Conservation (phyloP, 2,888 invertebrate genomes). For the Thelaira solivaga region DNA sequence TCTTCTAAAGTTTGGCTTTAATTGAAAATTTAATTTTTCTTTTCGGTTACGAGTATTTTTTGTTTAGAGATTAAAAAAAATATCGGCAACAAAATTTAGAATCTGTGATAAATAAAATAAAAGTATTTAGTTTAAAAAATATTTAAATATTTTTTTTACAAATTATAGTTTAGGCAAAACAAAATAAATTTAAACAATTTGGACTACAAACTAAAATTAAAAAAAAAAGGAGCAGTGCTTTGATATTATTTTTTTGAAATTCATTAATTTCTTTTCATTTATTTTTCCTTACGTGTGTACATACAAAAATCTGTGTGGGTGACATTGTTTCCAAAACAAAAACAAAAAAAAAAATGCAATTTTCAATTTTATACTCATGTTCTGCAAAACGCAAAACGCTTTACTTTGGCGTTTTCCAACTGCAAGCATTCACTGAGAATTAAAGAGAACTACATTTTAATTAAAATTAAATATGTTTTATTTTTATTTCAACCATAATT, state of each 20-base stretch:
- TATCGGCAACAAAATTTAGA: conserved; percentile 57
- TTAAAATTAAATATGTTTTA: too few relatives aligned
- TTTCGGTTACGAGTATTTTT: neutral
- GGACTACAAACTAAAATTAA: conserved; percentile 4
- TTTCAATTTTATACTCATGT: too few relatives aligned
- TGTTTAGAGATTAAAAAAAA: conserved; percentile 22
- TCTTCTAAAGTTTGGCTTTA: conserved; percentile 56
- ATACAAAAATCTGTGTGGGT: too few relatives aligned
- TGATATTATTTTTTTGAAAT: conserved; percentile 1
- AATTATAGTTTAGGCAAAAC: conserved; percentile 57
- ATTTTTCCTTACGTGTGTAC: too few relatives aligned
- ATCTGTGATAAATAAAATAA: conserved; percentile 58
- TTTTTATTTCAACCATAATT: too few relatives aligned
- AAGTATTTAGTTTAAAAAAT: conserved; percentile 46
- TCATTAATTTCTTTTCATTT: too few relatives aligned
- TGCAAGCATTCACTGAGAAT: too few relatives aligned
- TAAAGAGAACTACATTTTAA: too few relatives aligned
- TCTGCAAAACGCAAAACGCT: too few relatives aligned
- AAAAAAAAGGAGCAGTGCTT: conserved; percentile 46
- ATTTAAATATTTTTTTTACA: conserved; percentile 35
- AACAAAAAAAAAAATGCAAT: too few relatives aligned
- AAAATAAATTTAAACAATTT: conserved; percentile 28
- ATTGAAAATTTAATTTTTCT: conserved; percentile 10
- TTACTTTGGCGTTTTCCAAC: too few relatives aligned
- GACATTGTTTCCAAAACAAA: too few relatives aligned